Evolutionary conservation across 2,113 vertebrate species (phyloP), one percentile per base, ranked within the genome.

Genomic region (Phyllostomus discolor): DNA sequence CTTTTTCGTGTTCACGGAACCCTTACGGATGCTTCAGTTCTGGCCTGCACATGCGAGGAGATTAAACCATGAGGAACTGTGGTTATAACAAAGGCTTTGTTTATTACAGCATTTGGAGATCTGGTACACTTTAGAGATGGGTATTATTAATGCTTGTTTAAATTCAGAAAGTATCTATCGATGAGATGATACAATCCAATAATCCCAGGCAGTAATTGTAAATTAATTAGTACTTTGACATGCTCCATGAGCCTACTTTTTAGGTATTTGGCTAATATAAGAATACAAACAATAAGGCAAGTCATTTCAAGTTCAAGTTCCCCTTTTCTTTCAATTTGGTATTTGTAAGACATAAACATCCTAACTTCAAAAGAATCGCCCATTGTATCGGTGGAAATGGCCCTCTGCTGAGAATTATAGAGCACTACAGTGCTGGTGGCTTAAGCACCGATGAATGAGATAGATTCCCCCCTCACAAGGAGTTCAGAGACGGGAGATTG

Each of bases 151-250:
- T 88, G 41, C n/a, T 59, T 88, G 67, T 88, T 82, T 64, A 72
- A 76, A 79, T 85, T 54, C 64, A n/a, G 46, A 72, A 78, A 95
- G 10, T 69, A 59, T 88, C 64, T 69, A 59, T 88, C 64, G 50
- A 48, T 90, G 59, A 72, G 10, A 31, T 90, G 78, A 83, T 83
- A 43, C 43, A 70, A 43, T 86, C 54, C 73, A 59, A 62, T 93
- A 84, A 92, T 88, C 35, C 64, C 20, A 52, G 75, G 73, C 3
- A 75, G 31, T n/a, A 80, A 87, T 73, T 83, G 0, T 79, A 79
- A 97, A 15, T 96, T 89, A 69, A 79, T 90, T 91, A 83, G 48
- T 83, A 70, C 89, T 96, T 91, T 92, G 46, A 90, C 73, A 31
- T 52, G 52, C 43, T 94, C 90, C 38, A 43, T n/a, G 73, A 76